Percentiles rank a stretch among this genome's conserved stretches.
phyloP scores from a whole-genome alignment of 2,797 vertebrate species.

The Cygnus olor region DNA sequence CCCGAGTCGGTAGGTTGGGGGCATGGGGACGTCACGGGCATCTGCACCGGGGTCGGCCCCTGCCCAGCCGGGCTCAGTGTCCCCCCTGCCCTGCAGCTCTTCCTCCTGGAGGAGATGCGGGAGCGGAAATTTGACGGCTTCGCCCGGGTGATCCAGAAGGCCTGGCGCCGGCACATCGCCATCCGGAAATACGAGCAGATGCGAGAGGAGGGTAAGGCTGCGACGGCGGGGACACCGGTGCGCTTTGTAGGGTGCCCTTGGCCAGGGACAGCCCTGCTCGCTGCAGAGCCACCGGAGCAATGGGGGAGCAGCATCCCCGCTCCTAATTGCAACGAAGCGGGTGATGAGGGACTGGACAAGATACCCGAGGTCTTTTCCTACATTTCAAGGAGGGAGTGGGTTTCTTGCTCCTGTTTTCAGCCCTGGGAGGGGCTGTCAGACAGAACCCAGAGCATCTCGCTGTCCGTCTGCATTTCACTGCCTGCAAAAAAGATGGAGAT shows the following conservation, averaged over 20 bases:
- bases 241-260: neutral
- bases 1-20: constrained; percentile 89
- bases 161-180: constrained; percentile 90
- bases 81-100: constrained; percentile 80
- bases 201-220: constrained; percentile 91
- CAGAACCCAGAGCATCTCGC: neutral
- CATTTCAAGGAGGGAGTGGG: neutral
- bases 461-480: neutral
- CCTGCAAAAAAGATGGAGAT: neutral
- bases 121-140: constrained; percentile 96
- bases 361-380: rapidly evolving
- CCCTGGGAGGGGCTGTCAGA: neutral
- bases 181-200: constrained; percentile 94
- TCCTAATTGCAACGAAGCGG: neutral
- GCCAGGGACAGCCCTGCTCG: neutral
- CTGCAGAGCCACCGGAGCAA: neutral
- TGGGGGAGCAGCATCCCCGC: neutral
- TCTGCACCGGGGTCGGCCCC: neutral
- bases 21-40: neutral
- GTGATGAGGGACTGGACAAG: rapidly evolving
- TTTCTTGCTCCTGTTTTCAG: neutral
- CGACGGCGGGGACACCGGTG: rapidly evolving
- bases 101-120: constrained; percentile 96
- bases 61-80: neutral
- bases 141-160: constrained; percentile 94